Base-by-base conservation (phyloP, 2,113 vertebrate genomes). In the Elephas maximus region DNA sequence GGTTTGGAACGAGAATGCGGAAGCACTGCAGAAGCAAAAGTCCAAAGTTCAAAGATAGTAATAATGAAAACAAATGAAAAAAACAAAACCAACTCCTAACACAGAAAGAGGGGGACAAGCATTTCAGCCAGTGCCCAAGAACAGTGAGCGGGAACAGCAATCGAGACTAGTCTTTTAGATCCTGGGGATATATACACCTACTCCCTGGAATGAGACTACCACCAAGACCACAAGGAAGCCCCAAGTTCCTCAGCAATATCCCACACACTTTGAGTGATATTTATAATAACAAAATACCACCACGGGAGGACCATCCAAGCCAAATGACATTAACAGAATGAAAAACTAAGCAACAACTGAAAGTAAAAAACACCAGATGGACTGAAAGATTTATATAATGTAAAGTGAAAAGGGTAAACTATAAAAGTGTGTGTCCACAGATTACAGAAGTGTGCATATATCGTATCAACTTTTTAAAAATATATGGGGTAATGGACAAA, bases 1-100 rank as follows among this genome's bases (percentile, higher is more conserved):
- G 80, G 37, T 67, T 92, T 76, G 71, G 41, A 93, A 83, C 57
- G 71, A 93, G 30, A 90, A 92, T n/a, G 37, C 89, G 82, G 79
- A 79, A 97, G 87, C 30, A 63, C 97, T 94, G 78, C 30, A 85
- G 73, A 90, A 91, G 57, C 60, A 83, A 96, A 90, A 92, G 74
- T 95, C 86, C 80, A 96, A 71, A 30, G 77, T 87, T 87, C 79
- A 97, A 91, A 91, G 67, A 30, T 51, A 78, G 12, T 26, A 41
- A 23, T 65, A 26, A 51, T 41, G 11, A 67, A 60, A 53, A 73
- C 73, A 28, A 67, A 63, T 6, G 15, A 26, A 90, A n/a, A 17
- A 37, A 85, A 3, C 6, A n/a, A 65, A 63, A 63, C 11, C 8
- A 87, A 20, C 53, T 90, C 44, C 69, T 71, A 79, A 74, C 77